phyloP scores from a whole-genome alignment of 64 coral and sea anemone genomes.

The Acropora yongei region DNA sequence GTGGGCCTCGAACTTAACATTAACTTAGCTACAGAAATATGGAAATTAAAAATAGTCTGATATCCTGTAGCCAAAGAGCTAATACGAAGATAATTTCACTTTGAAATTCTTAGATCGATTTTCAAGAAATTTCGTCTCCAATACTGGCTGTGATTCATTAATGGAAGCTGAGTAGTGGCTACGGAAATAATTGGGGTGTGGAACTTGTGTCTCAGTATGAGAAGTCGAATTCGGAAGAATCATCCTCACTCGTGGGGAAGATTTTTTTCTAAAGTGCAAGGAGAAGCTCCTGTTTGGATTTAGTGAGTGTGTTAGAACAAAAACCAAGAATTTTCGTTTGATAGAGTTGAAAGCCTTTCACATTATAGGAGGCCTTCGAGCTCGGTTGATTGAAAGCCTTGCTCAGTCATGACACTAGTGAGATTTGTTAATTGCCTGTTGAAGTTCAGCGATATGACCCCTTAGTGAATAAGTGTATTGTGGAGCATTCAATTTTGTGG shows the following conservation, averaged over 20 bases:
- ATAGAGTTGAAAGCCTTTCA: not conserved
- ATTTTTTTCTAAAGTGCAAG: not conserved
- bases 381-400: not conserved
- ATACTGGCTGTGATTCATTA: slow-evolving; percentile 5
- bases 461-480: not conserved
- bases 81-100: not conserved
- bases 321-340: not conserved
- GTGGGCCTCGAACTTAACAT: not conserved
- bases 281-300: not conserved
- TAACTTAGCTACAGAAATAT: not conserved
- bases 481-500: not conserved
- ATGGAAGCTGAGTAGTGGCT: not conserved
- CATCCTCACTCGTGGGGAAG: not conserved
- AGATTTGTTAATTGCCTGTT: not conserved
- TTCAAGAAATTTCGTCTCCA: not conserved
- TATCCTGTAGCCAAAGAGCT: not conserved
- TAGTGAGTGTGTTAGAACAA: not conserved
- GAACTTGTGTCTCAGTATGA: not conserved
- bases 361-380: not conserved
- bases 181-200: not conserved
- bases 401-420: not conserved
- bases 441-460: too few relatives aligned
- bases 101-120: not conserved
- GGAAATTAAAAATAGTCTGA: not conserved
- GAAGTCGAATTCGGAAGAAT: slow-evolving; percentile 15